Base-by-base conservation (phyloP, 2,797 vertebrate species). In the Fundulus diaphanus region DNA sequence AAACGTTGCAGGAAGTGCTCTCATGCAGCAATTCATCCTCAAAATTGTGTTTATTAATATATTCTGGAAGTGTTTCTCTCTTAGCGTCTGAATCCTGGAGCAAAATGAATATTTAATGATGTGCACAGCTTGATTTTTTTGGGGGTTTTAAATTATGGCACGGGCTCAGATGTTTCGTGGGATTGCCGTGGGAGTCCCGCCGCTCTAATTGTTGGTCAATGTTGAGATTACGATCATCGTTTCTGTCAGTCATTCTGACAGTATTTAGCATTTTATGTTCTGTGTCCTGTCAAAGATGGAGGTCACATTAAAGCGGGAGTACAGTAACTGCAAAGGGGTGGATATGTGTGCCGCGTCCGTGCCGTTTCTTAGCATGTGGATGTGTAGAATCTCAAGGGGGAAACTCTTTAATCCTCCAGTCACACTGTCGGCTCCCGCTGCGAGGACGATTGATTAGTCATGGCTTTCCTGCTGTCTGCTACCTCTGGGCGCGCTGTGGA, bases 361-460 rank as follows among this genome's bases (percentile, higher is more conserved):
- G 8, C 68, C n/a, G 40, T 73, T 35, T 68, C 51, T 59, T 0
- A 12, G 78, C 15, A 11, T 42, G 76, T 70, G 76, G 65, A 81
- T 49, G 68, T 74, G 68, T 72, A 8, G 29, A 75, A 70, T 83
- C 76, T 85, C 61, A 57, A 84, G 79, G 73, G n/a, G 82, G 77
- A 75, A 73, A 72, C 77, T 68, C 80, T 87, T 81, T 86, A 90
- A 90, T 90, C 79, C 89, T 79, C 72, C 52, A 70, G 79, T 90
- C 82, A 82, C 79, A 68, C 79, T 84, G 84, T 85, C 44, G 8
- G 49, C 82, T 74, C 85, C 76, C 35, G 74, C 86, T 79, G 88
- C 20, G 85, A 70, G 78, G 68, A 88, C 37, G 74, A 92, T 92
- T 84, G 88, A 91, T 92, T 90, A 85, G 90, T 88, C 82, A 85